phyloP scores from a whole-genome alignment of 2,797 vertebrate genomes.

The Gorsachius magnificus region DNA sequence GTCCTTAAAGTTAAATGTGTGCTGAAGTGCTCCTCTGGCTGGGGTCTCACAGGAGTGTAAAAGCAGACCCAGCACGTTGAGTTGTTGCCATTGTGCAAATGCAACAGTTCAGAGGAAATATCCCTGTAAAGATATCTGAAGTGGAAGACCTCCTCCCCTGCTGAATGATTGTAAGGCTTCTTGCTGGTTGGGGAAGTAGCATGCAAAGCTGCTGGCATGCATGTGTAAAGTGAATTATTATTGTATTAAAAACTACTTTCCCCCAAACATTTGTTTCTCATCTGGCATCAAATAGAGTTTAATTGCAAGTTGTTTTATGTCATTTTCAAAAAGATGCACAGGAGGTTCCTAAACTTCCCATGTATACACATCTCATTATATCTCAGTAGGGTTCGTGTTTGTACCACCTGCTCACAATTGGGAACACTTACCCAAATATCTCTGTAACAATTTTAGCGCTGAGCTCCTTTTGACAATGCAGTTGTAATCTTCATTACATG shows the following conservation, averaged over 20 bases:
- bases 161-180: constrained; percentile 48
- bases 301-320: constrained; percentile 80
- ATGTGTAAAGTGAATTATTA: constrained; percentile 76
- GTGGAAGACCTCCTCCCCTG: constrained; percentile 47
- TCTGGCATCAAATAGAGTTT: constrained; percentile 79
- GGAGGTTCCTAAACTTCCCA: constrained; percentile 75
- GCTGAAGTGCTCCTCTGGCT: not conserved
- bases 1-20: not conserved
- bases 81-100: not conserved
- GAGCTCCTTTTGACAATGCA: constrained; percentile 66
- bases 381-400: constrained; percentile 76
- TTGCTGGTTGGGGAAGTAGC: constrained; percentile 56
- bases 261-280: constrained; percentile 78
- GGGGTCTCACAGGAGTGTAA: not conserved
- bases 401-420: constrained; percentile 75
- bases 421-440: constrained; percentile 64
- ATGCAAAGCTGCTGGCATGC: constrained; percentile 67
- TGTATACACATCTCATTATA: constrained; percentile 80
- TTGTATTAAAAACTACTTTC: constrained; percentile 76
- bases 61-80: not conserved
- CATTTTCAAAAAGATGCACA: constrained; percentile 76
- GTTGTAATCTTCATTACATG: constrained; percentile 59
- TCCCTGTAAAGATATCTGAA: constrained; percentile 5
- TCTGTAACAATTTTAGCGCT: constrained; percentile 64
- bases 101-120: constrained; percentile 15